These are phyloP conservation scores for Fratercula arctica DNA, from an alignment of 2,797 vertebrate species.

Conservation along the genomic window DNA sequence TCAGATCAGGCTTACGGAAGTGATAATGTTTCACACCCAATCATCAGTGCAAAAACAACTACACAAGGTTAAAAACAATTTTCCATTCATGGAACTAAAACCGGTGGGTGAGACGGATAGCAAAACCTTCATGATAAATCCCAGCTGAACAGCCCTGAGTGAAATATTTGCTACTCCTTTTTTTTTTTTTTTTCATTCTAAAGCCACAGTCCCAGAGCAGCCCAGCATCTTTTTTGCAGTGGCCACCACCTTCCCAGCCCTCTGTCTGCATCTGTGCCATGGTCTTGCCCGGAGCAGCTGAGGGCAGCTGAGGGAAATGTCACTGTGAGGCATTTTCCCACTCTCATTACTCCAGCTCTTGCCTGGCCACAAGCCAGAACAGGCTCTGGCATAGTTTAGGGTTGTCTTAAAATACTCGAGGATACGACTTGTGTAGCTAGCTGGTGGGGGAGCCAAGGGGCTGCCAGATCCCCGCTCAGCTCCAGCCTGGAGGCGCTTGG, in stretches of 20 bases:
- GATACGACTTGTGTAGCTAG: not conserved
- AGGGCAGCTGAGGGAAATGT: not conserved
- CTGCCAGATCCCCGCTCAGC: not conserved
- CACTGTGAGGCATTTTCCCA: not conserved
- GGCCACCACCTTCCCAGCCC: not conserved
- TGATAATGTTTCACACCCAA: not conserved
- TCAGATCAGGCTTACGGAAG: not conserved
- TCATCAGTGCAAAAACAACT: not conserved
- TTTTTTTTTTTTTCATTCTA: not conserved
- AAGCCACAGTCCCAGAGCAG: not conserved
- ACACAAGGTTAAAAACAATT: not conserved
- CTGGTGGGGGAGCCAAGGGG: not conserved
- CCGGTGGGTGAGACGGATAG: not conserved
- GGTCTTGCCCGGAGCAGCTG: not conserved
- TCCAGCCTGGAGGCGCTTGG: rapidly evolving
- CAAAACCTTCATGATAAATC: not conserved
- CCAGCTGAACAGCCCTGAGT: not conserved
- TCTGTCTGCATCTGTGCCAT: not conserved
- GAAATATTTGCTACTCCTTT: not conserved
- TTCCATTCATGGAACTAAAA: not conserved
- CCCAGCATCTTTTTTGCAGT: not conserved
- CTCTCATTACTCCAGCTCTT: not conserved
- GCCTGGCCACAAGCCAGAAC: not conserved
- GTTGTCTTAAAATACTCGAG: not conserved
- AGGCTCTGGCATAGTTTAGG: not conserved